Percentiles rank a stretch among this genome's conserved stretches.
Conservation (phyloP, 2,888 invertebrate species). For the Gymnocheta viridis region DNA sequence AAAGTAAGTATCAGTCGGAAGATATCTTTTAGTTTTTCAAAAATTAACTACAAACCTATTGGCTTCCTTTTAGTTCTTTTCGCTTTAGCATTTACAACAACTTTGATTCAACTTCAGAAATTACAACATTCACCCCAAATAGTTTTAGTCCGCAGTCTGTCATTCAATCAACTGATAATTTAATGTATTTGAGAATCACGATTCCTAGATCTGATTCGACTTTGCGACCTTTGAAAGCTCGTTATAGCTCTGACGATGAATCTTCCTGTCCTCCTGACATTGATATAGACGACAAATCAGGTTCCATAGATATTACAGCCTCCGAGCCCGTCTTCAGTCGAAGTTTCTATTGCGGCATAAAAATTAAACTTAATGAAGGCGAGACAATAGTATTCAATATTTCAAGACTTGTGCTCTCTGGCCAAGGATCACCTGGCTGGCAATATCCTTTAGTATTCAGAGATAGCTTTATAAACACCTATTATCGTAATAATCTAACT, state of each 20-base stretch:
- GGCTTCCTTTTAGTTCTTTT: background rate
- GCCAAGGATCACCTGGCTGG: background rate
- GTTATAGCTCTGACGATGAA: slow-evolving; percentile 85
- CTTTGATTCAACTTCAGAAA: slow-evolving; percentile 74
- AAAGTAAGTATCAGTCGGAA: slow-evolving; percentile 68
- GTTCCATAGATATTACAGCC: slow-evolving; percentile 65
- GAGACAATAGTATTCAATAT: slow-evolving; percentile 76
- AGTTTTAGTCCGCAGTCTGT: slow-evolving; percentile 79
- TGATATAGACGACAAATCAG: slow-evolving; percentile 81
- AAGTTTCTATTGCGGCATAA: slow-evolving; percentile 74
- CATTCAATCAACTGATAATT: slow-evolving; percentile 86
- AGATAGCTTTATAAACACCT: background rate
- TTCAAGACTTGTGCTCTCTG: background rate
- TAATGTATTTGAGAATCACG: slow-evolving; percentile 84
- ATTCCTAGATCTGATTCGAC: slow-evolving; percentile 69
- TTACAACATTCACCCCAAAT: slow-evolving; percentile 77
- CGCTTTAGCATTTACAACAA: slow-evolving; percentile 73
- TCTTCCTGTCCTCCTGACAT: slow-evolving; percentile 83
- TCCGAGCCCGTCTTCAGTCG: background rate
- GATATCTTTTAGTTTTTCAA: background rate
- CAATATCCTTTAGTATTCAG: background rate
- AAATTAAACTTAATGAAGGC: slow-evolving; percentile 67
- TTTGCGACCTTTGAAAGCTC: slow-evolving; percentile 86
- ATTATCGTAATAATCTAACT: slow-evolving; percentile 49
- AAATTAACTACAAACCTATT: background rate